Conservation (phyloP, 2,113 vertebrate species). For the Thryonomys swinderianus region DNA sequence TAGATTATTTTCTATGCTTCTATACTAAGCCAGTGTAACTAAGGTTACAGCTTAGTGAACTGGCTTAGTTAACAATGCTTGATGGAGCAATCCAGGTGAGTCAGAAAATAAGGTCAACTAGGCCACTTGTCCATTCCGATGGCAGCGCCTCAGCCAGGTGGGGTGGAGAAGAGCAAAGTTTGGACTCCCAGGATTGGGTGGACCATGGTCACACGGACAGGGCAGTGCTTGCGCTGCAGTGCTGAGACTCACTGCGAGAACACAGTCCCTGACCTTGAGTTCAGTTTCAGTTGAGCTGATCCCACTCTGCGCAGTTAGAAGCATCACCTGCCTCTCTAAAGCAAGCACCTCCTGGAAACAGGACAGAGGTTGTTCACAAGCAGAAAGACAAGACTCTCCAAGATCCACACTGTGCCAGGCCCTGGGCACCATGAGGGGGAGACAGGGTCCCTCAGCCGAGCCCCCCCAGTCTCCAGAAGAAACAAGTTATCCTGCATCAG, state of each 20-base stretch:
- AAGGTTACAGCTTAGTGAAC: too few species aligned
- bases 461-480: neutral
- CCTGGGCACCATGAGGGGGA: neutral
- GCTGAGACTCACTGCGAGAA: neutral
- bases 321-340: neutral
- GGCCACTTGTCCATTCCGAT: too few species aligned
- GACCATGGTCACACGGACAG: neutral
- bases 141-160: too few species aligned
- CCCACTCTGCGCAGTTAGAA: neutral
- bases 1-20: too few species aligned
- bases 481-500: neutral
- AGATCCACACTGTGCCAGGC: neutral
- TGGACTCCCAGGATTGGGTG: fast-evolving
- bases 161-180: neutral
- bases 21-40: too few species aligned
- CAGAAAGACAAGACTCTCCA: neutral
- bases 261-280: too few species aligned
- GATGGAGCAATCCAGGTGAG: neutral
- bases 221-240: neutral
- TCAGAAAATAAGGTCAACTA: neutral
- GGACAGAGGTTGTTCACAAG: neutral
- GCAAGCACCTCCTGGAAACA: neutral
- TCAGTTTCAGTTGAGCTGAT: neutral
- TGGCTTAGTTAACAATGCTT: too few species aligned
- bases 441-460: neutral